Percentiles rank a stretch among this genome's conserved stretches.
These are phyloP conservation scores for Seira musarum DNA, from an alignment of 2,888 invertebrate species.

Conservation along the genomic window DNA sequence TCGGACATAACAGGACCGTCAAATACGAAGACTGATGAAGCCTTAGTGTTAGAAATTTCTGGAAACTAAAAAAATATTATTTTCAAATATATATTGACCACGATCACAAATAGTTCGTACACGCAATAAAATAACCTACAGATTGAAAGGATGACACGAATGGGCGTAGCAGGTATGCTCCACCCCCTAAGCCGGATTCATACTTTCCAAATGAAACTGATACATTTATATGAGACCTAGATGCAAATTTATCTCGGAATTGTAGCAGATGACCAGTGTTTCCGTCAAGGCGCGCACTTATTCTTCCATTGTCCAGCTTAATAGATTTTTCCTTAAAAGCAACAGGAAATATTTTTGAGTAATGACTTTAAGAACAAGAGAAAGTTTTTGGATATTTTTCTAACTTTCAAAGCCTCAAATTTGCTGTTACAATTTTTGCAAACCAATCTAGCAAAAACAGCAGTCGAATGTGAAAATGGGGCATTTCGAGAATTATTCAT, in stretches of 20 bases:
- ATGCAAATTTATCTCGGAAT: background rate
- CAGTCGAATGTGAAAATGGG: background rate
- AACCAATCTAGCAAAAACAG: background rate
- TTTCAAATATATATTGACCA: no score
- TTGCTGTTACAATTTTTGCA: slow-evolving; percentile 28
- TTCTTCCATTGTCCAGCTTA: background rate
- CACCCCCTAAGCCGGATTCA: slow-evolving; percentile 22
- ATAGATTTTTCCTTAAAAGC: no score
- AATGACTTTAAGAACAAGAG: no score
- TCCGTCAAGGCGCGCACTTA: background rate
- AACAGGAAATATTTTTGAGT: no score
- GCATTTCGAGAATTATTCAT: background rate
- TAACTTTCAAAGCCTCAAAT: background rate
- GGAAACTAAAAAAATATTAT: background rate
- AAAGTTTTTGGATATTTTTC: no score
- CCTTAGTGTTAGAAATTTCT: slow-evolving; percentile 10
- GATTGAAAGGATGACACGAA: background rate
- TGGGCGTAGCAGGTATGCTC: slow-evolving; percentile 34
- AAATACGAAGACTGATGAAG: background rate
- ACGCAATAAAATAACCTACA: no score
- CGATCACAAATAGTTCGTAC: no score
- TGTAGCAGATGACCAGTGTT: background rate
- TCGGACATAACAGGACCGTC: slow-evolving; percentile 27
- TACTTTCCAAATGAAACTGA: slow-evolving; percentile 25
- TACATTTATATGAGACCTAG: background rate